Base-by-base conservation (phyloP, 1,140 invertebrate species). In the Pseudomyrmex pallidus region DNA sequence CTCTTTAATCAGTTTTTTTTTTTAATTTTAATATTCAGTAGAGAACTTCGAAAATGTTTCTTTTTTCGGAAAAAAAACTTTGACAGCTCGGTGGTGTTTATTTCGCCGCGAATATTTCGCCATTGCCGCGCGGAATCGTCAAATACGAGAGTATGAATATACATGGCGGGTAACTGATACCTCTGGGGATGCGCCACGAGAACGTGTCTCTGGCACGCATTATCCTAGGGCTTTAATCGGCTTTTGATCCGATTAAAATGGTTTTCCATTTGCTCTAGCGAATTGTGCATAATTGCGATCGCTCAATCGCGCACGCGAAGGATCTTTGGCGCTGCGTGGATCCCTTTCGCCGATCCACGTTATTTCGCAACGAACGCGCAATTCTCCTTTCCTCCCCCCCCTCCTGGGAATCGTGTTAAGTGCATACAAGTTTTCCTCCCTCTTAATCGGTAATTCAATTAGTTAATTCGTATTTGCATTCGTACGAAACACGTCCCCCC, bases 171-270 rank as follows among this genome's bases (percentile, higher is more conserved):
- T 35, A 35, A 35, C 35, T 48, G 54, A 70, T 57, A 44, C 74
- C 63, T 68, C 52, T 20, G 22, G 54, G 20, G n/a, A 59, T 44
- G 66, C 50, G 52, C 22, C 48, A 35, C 44, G 64, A 50, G 68
- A 64, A 85, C 77, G 52, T 83, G 82, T 61, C 63, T 64, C 56
- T 59, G 57, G 61, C 56, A 35, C 35, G 54, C 61, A 85, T 64
- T 78, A 77, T 77, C 63, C 74, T 61, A 46, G n/a, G 63, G 54
- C 82, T 76, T 35, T 84, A 67, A 17, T 68, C 52, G 63, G 54
- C 54, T 84, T 84, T 50, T 50, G 48, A 77, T 63, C 66, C 73
- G 74, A 67, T 84, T 63, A 82, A 82, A 61, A 73, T 52, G 67
- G 57, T 64, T 82, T 63, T 72, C 66, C 52, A 82, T 35, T 35